phyloP scores from a whole-genome alignment of 2,113 vertebrate species.

The Stictonetta naevosa region DNA sequence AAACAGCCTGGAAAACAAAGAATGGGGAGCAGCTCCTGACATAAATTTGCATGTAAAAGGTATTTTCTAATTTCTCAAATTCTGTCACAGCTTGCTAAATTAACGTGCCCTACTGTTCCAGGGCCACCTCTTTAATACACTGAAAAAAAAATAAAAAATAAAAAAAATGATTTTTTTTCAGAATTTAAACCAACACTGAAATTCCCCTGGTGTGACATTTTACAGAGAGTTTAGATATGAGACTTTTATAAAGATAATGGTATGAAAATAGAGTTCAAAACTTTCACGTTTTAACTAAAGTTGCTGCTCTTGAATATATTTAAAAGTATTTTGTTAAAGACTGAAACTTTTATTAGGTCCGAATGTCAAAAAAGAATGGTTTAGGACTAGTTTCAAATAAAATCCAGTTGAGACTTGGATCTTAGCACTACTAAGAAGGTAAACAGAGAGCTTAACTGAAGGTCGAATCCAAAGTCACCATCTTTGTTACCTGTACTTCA shows the following conservation, averaged over 20 bases:
- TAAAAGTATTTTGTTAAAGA: neutral
- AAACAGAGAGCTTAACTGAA: neutral
- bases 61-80: neutral
- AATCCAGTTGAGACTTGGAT: neutral
- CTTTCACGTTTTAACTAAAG: neutral
- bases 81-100: neutral
- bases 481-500: neutral
- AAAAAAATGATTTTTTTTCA: neutral
- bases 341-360: neutral
- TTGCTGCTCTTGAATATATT: neutral
- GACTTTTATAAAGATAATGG: neutral
- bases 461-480: neutral
- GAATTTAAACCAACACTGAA: neutral
- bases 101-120: neutral
- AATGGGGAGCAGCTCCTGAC: neutral
- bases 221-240: neutral
- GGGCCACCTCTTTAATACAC: neutral
- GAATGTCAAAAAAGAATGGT: fast-evolving
- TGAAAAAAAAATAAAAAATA: neutral
- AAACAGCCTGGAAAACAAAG: neutral
- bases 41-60: neutral
- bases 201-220: neutral
- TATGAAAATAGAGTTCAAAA: neutral
- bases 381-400: neutral
- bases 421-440: neutral